A percentile compares a stretch with the other conserved stretches of the same genome.
These are phyloP conservation scores for Caiman crocodilus DNA, from an alignment of 2,797 vertebrate genomes.

Conservation along the genomic window DNA sequence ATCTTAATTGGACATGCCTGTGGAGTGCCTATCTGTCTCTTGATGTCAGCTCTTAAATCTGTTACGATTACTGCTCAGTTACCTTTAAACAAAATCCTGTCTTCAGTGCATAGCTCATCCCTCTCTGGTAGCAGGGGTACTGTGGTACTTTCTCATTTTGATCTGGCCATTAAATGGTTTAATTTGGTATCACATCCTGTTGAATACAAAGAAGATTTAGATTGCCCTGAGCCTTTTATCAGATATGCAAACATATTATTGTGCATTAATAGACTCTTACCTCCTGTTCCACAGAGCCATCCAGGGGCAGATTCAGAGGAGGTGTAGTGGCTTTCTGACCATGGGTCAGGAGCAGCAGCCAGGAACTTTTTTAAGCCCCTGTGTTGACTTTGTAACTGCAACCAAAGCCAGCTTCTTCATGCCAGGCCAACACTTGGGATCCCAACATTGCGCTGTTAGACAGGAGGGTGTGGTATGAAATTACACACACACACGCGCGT, in stretches of 20 bases:
- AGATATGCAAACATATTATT: background rate
- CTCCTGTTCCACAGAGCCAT: background rate
- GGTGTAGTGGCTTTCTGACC: no score
- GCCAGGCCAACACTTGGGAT: no score
- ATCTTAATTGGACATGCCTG: background rate
- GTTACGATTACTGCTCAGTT: background rate
- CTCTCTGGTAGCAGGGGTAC: background rate
- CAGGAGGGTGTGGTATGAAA: no score
- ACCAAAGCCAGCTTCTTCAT: no score
- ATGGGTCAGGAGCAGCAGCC: no score
- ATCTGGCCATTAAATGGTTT: background rate
- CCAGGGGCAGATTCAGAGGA: no score
- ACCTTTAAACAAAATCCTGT: background rate
- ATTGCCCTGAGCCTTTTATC: background rate
- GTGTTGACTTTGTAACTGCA: no score
- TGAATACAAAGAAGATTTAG: background rate
- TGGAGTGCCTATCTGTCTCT: background rate
- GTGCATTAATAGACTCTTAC: background rate
- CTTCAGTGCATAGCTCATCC: background rate
- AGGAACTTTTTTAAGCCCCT: no score
- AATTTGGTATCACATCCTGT: background rate
- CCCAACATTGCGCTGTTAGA: no score
- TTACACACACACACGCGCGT: no score
- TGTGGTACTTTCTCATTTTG: background rate
- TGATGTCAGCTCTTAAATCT: background rate